A percentile compares a stretch with the other conserved stretches of the same genome.
These are phyloP conservation scores for Myrmecobius fasciatus DNA, from an alignment of 2,113 vertebrate species.

Conservation along the genomic window DNA sequence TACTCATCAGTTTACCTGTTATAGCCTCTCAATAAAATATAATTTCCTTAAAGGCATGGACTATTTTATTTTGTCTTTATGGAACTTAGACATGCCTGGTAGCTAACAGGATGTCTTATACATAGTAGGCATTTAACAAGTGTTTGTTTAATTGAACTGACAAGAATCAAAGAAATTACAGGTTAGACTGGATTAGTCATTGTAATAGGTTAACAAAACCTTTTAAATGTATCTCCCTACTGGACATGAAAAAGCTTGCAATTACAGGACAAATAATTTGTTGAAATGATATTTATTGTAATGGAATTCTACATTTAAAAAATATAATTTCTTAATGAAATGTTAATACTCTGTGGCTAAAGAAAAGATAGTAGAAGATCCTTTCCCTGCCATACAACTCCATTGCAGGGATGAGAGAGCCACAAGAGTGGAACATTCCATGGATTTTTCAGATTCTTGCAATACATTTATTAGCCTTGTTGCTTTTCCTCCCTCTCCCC, in stretches of 20 bases:
- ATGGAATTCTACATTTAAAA: conserved; percentile 21
- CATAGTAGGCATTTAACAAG: neutral
- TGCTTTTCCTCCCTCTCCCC: neutral
- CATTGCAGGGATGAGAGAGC: neutral
- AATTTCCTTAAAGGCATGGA: neutral
- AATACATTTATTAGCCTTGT: too few species aligned
- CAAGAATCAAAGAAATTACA: neutral
- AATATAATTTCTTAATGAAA: conserved; percentile 19
- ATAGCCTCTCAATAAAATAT: neutral
- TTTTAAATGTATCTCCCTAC: conserved; percentile 34
- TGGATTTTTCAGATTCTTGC: neutral
- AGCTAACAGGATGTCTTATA: neutral
- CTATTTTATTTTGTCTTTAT: neutral
- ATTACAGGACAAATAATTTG: conserved; percentile 18
- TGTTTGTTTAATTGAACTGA: neutral
- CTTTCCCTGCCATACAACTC: neutral
- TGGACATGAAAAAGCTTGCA: conserved; percentile 24
- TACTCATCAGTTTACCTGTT: neutral
- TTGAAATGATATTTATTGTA: neutral
- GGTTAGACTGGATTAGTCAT: conserved; percentile 14
- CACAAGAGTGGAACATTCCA: neutral
- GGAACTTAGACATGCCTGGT: neutral
- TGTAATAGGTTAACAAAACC: conserved; percentile 37
- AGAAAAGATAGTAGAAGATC: neutral
- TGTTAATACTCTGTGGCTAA: neutral